These are phyloP conservation scores for Atlantisia rogersi DNA, from an alignment of 2,113 vertebrate species.

Conservation along the genomic window DNA sequence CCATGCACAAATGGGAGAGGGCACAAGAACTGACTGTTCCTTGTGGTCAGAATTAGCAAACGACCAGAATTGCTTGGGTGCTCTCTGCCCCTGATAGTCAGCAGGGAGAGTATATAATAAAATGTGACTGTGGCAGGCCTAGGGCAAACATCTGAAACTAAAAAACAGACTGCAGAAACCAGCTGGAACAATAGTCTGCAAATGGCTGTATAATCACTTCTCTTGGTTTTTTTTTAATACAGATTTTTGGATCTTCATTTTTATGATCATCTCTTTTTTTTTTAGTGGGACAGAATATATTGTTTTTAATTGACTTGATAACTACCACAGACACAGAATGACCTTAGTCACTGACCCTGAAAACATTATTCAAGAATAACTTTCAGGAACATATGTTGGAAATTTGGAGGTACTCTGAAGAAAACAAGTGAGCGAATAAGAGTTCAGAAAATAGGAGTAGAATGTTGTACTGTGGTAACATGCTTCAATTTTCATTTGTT, in stretches of 20 bases:
- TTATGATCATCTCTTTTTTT: not conserved
- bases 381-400: not conserved
- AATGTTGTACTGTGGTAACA: not conserved
- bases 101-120: not conserved
- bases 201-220: not conserved
- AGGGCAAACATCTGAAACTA: not conserved
- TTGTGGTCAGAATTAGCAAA: conserved; percentile 23
- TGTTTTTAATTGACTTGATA: not conserved
- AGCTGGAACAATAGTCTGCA: not conserved
- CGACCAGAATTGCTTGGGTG: not conserved
- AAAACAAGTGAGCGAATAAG: not conserved
- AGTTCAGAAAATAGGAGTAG: not conserved
- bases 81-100: not conserved
- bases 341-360: not conserved
- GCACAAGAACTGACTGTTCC: not conserved
- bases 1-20: not conserved
- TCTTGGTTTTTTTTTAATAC: not conserved
- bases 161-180: not conserved
- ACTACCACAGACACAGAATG: not conserved
- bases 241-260: not conserved
- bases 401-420: not conserved
- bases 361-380: not conserved
- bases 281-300: not conserved
- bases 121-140: conserved; percentile 9
- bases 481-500: not conserved